Percentiles rank a stretch among this genome's conserved stretches.
Conservation (phyloP, 2,113 vertebrate genomes). For the Sminthopsis crassicaudata region DNA sequence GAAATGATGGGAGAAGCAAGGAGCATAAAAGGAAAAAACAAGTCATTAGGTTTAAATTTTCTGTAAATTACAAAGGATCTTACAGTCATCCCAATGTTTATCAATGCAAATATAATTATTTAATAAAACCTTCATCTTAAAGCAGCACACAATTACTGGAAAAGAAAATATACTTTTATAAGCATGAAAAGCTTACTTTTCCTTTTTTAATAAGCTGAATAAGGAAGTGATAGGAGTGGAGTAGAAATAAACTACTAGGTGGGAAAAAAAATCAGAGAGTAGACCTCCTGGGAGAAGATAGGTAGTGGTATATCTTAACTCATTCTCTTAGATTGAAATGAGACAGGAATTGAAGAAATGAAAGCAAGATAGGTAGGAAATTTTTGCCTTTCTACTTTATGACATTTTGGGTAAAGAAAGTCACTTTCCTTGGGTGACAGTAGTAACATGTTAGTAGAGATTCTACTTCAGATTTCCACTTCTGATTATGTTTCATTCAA, state of each 20-base stretch:
- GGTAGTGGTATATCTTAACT: too few relatives aligned
- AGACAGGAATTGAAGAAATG: background rate
- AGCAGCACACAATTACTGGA: background rate
- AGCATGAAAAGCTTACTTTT: constrained; percentile 53
- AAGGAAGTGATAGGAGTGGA: constrained; percentile 57
- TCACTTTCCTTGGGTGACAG: background rate
- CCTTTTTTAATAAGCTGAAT: constrained; percentile 60
- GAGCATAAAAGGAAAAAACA: background rate
- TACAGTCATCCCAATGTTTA: background rate
- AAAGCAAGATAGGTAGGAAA: background rate
- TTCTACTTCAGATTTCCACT: background rate
- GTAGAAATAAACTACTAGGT: background rate
- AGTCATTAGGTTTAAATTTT: background rate
- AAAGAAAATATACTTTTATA: constrained; percentile 34
- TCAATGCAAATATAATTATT: background rate
- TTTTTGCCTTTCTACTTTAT: background rate
- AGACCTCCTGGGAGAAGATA: background rate
- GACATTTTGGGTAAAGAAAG: background rate
- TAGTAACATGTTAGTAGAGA: background rate
- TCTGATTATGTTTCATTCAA: background rate
- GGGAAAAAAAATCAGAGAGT: background rate
- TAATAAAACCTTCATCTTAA: background rate
- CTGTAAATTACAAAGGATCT: background rate
- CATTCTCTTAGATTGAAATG: background rate
- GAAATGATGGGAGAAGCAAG: background rate